Evolutionary conservation across 1,140 invertebrate genomes (phyloP).

Genomic region (Tetramorium parvispinum): DNA sequence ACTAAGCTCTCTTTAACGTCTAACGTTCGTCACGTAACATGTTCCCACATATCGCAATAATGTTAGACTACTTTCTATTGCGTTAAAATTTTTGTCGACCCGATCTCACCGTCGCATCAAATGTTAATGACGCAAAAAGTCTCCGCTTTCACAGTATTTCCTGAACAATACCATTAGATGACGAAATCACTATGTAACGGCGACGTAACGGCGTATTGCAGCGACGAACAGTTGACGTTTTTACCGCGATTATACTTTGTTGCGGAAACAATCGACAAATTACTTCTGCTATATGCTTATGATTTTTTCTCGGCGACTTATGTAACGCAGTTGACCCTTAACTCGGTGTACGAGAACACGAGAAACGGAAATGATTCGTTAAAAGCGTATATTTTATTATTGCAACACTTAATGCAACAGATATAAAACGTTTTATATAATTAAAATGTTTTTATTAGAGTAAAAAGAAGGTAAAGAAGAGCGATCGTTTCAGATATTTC

Average conservation of each 20-base stretch:
- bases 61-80: neutral
- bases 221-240: slow-evolving; percentile 13
- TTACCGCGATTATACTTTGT: slow-evolving; percentile 28
- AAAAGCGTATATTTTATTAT: neutral
- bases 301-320: slow-evolving; percentile 20
- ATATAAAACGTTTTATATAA: too few species aligned
- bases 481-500: neutral
- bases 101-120: neutral
- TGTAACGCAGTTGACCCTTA: neutral
- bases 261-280: slow-evolving; percentile 3
- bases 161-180: neutral
- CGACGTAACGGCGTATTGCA: neutral
- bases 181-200: neutral
- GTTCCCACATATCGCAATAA: neutral
- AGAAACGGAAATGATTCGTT: slow-evolving; percentile 26
- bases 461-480: too few species aligned
- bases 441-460: too few species aligned
- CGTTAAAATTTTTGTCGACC: slow-evolving; percentile 1
- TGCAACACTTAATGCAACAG: too few species aligned
- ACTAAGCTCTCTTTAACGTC: neutral
- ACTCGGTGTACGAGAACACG: neutral
- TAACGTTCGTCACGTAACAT: neutral
- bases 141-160: slow-evolving; percentile 5
- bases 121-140: slow-evolving; percentile 9
- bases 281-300: neutral